Evolutionary conservation across 2,888 invertebrate species (phyloP).

Genomic region (Charanyca ferruginea): DNA sequence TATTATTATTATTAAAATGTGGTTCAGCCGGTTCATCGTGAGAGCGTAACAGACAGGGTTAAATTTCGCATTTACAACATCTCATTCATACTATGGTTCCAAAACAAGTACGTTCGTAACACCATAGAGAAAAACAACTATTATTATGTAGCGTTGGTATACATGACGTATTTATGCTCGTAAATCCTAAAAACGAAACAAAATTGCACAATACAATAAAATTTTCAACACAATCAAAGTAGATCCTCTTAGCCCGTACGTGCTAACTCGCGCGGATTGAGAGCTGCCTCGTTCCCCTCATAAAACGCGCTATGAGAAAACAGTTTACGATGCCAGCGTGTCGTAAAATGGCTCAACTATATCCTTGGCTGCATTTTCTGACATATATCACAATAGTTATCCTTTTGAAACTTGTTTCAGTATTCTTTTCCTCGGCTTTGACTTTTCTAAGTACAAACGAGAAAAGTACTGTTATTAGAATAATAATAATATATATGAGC

Average conservation of each 20-base stretch:
- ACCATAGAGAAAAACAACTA: too few species aligned
- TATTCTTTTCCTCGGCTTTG: not conserved
- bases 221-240: constrained; percentile 25
- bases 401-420: constrained; percentile 7
- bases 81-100: too few species aligned
- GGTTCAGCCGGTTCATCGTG: too few species aligned
- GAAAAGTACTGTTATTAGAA: too few species aligned
- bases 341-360: constrained; percentile 51
- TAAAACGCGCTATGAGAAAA: constrained; percentile 56
- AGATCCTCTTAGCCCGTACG: constrained; percentile 21
- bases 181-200: constrained; percentile 1
- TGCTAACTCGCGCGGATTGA: constrained; percentile 28
- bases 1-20: too few species aligned
- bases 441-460: too few species aligned
- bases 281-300: constrained; percentile 18
- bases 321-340: constrained; percentile 44
- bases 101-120: too few species aligned
- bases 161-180: too few species aligned
- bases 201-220: constrained; percentile 13
- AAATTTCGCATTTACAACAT: too few species aligned
- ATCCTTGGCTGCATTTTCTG: constrained; percentile 45
- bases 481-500: too few species aligned
- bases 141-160: too few species aligned
- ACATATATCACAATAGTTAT: constrained; percentile 17
- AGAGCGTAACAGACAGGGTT: too few species aligned